A percentile compares a stretch with the other conserved stretches of the same genome.
Conservation (phyloP, 2,888 invertebrate species). For the Anarsia innoxiella region DNA sequence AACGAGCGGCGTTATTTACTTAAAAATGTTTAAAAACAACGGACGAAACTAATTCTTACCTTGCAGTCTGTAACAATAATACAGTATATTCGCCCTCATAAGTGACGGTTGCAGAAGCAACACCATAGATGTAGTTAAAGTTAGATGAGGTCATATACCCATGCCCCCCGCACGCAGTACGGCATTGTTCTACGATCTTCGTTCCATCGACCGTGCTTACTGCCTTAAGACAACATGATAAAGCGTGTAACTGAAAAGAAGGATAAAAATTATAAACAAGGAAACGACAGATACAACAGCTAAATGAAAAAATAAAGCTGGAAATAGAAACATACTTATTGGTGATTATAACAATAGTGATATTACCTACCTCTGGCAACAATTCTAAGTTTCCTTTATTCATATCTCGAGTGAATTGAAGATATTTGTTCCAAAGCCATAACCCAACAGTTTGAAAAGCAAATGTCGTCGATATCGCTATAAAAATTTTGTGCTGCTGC, state of each 20-base stretch:
- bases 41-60: too few relatives aligned
- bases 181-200: slow-evolving; percentile 83
- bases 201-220: slow-evolving; percentile 84
- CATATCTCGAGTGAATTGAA: slow-evolving; percentile 82
- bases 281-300: too few relatives aligned
- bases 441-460: slow-evolving; percentile 83
- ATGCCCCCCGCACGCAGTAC: slow-evolving; percentile 94
- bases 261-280: background rate
- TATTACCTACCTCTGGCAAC: slow-evolving; percentile 81
- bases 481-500: slow-evolving; percentile 94
- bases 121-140: slow-evolving; percentile 86
- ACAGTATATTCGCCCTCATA: slow-evolving; percentile 98
- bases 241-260: slow-evolving; percentile 83
- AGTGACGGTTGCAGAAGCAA: slow-evolving; percentile 88
- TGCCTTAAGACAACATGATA: slow-evolving; percentile 93
- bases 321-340: too few relatives aligned
- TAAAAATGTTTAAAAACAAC: too few relatives aligned
- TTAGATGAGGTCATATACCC: slow-evolving; percentile 92
- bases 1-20: too few relatives aligned
- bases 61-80: slow-evolving; percentile 89
- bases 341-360: too few relatives aligned
- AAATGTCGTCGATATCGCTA: slow-evolving; percentile 86
- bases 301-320: too few relatives aligned
- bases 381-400: slow-evolving; percentile 84
- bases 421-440: slow-evolving; percentile 87